Evolutionary conservation across 2,888 invertebrate species (phyloP).

Genomic region (Caenorhabditis sinica): DNA sequence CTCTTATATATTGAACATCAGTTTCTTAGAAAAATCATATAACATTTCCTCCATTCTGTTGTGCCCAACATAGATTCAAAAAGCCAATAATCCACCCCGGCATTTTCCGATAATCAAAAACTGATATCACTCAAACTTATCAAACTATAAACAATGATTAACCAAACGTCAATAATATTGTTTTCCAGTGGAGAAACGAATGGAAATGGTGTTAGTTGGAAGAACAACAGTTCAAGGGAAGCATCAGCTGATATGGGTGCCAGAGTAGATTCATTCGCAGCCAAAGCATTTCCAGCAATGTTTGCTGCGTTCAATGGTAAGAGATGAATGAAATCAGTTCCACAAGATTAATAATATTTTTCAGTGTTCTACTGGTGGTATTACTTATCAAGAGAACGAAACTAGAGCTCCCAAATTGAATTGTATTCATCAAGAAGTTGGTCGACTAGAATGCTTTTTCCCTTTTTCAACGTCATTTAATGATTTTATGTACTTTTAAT

Average conservation of each 20-base stretch:
- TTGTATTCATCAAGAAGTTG: slow-evolving; percentile 38
- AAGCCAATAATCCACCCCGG: not conserved
- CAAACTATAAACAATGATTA: not conserved
- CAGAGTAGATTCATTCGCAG: slow-evolving; percentile 80
- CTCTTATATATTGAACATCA: too few species aligned
- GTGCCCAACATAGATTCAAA: not conserved
- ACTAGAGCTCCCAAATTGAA: slow-evolving; percentile 35
- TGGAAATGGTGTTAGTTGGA: slow-evolving; percentile 64
- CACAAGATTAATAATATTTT: slow-evolving; percentile 44
- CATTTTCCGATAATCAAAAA: not conserved
- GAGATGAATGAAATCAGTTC: slow-evolving; percentile 4
- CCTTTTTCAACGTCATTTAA: slow-evolving; percentile 29
- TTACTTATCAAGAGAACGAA: slow-evolving; percentile 78
- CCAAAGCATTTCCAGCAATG: slow-evolving; percentile 81
- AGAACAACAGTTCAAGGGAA: slow-evolving; percentile 66
- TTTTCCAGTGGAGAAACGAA: slow-evolving; percentile 65
- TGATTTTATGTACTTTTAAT: slow-evolving; percentile 33
- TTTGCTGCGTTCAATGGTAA: slow-evolving; percentile 83
- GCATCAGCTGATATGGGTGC: slow-evolving; percentile 74
- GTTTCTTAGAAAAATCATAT: too few species aligned
- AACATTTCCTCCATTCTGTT: not conserved
- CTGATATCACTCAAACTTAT: not conserved
- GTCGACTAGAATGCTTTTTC: slow-evolving; percentile 21
- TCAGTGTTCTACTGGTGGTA: slow-evolving; percentile 83
- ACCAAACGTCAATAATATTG: not conserved